Evolutionary conservation across 2,797 vertebrate genomes (phyloP).

Genomic region (Tamandua tetradactyla): DNA sequence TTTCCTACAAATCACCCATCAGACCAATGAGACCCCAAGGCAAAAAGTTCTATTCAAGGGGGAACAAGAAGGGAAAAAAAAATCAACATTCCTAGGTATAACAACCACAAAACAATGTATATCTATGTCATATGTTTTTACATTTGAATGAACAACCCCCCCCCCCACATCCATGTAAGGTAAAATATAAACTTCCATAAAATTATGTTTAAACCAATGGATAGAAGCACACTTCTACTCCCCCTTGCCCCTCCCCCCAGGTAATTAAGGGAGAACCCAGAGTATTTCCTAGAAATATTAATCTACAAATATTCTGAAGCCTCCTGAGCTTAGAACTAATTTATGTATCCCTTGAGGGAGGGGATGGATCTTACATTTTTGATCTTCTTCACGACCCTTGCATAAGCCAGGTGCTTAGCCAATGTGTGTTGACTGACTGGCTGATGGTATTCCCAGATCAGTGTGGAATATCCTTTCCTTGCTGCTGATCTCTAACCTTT

Average conservation of each 20-base stretch:
- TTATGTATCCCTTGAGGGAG: background rate
- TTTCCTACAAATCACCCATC: background rate
- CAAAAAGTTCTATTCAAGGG: background rate
- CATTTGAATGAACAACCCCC: slow-evolving; percentile 28
- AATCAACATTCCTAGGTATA: slow-evolving; percentile 25
- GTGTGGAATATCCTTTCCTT: background rate
- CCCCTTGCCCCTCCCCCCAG: no score
- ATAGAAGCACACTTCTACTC: background rate
- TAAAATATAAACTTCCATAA: background rate
- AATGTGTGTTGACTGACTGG: background rate
- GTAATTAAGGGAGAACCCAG: background rate
- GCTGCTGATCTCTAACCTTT: background rate
- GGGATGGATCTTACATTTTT: no score
- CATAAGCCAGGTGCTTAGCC: background rate
- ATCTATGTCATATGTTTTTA: background rate
- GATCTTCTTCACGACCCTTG: background rate
- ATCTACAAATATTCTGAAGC: background rate
- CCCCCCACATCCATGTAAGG: background rate
- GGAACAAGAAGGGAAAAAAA: background rate
- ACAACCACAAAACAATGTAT: background rate
- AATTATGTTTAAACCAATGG: background rate
- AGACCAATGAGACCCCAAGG: background rate
- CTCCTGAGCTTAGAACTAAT: background rate
- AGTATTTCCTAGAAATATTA: background rate
- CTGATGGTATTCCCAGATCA: no score